A percentile compares a stretch with the other conserved stretches of the same genome.
These are phyloP conservation scores for Dromococcyx pavoninus DNA, from an alignment of 2,797 vertebrate genomes.

Conservation along the genomic window DNA sequence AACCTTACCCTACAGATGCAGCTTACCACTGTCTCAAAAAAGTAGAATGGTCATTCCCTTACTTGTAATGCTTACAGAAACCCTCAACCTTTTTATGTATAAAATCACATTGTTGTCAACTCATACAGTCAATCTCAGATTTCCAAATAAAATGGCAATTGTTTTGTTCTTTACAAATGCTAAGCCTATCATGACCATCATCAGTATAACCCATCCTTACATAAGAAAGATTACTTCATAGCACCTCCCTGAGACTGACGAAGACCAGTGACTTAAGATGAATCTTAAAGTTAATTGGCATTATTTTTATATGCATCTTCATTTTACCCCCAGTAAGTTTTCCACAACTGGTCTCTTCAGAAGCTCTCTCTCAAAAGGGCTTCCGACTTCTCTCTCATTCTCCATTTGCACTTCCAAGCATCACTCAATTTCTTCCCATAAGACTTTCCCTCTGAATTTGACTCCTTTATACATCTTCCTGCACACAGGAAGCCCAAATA, in stretches of 20 bases:
- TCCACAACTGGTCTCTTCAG: neutral
- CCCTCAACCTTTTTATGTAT: neutral
- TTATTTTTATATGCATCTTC: neutral
- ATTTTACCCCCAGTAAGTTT: neutral
- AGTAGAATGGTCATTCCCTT: rapidly evolving
- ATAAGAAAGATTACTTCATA: neutral
- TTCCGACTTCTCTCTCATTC: neutral
- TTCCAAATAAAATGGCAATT: neutral
- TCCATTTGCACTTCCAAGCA: neutral
- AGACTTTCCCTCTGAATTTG: neutral
- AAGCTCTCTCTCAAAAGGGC: neutral
- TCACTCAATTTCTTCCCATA: neutral
- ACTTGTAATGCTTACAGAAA: neutral
- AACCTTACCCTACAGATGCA: neutral
- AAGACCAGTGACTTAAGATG: neutral
- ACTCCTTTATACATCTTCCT: neutral
- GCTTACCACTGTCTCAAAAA: neutral
- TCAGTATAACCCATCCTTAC: neutral
- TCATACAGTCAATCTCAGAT: neutral
- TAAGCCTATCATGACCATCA: neutral
- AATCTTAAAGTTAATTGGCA: neutral
- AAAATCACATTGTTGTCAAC: neutral
- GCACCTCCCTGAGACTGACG: neutral
- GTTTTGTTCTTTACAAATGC: neutral
- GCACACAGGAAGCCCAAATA: neutral